These are phyloP conservation scores for Drosophila aff. DNA, from an alignment of 1,140 invertebrate species.

Conservation along the genomic window DNA sequence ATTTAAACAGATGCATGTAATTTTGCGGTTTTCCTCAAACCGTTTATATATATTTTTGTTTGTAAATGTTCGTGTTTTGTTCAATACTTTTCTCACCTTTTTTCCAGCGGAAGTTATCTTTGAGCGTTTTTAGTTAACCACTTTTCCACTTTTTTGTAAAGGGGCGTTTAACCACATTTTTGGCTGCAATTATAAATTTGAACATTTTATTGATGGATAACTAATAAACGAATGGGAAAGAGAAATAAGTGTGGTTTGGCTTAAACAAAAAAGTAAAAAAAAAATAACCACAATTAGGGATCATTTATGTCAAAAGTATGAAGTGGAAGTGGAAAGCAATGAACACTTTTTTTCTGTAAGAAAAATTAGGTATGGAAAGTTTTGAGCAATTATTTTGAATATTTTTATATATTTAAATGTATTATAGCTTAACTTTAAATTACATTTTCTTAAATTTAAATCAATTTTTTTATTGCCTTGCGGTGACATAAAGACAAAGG, in stretches of 20 bases:
- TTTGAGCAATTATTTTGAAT: too few relatives aligned
- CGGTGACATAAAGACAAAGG: constrained; percentile 37
- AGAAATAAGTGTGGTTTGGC: constrained; percentile 52
- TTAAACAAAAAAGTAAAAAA: constrained; percentile 36
- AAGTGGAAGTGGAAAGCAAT: constrained; percentile 8
- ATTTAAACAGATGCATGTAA: constrained; percentile 73
- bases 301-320: constrained; percentile 51
- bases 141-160: constrained; percentile 30
- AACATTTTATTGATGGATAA: constrained; percentile 54
- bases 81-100: constrained; percentile 80
- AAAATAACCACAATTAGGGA: constrained; percentile 60
- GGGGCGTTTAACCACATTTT: constrained; percentile 30
- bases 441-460: constrained; percentile 1
- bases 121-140: constrained; percentile 18
- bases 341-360: not conserved
- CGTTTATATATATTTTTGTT: not conserved
- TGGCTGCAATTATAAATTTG: constrained; percentile 56
- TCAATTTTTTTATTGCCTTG: constrained; percentile 1
- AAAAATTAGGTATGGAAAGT: not conserved
- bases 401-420: not conserved
- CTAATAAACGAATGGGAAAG: constrained; percentile 28
- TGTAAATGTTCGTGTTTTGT: constrained; percentile 12
- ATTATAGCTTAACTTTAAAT: not conserved
- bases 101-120: constrained; percentile 18
- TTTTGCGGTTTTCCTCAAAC: constrained; percentile 61